phyloP scores from a whole-genome alignment of 2,797 vertebrate genomes.

The Lithobates sylvaticus region DNA sequence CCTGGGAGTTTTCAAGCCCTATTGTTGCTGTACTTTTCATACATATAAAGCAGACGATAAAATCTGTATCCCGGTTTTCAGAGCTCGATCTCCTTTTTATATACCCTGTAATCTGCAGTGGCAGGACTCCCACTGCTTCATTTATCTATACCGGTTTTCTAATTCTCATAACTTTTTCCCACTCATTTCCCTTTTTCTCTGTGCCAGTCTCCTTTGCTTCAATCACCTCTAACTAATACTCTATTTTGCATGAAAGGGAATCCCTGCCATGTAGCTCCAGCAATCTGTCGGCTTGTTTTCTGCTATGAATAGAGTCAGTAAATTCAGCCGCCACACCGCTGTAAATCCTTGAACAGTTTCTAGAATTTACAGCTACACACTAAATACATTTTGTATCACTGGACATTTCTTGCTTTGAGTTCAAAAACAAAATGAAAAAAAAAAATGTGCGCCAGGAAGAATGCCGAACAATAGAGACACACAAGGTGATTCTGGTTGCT shows the following conservation, averaged over 20 bases:
- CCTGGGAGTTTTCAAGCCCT: constrained; percentile 23
- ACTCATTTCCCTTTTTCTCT: constrained; percentile 33
- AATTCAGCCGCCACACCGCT: constrained; percentile 48
- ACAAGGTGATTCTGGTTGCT: not conserved
- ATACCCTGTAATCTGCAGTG: constrained; percentile 45
- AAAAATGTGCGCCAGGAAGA: not conserved
- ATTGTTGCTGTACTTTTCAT: constrained; percentile 40
- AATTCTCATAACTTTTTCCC: constrained; percentile 54
- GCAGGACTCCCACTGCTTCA: constrained; percentile 46
- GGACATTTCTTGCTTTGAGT: constrained; percentile 38
- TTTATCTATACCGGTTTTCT: constrained; percentile 47
- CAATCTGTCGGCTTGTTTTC: constrained; percentile 58
- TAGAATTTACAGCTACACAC: constrained; percentile 40
- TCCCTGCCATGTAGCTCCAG: constrained; percentile 57
- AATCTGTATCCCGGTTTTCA: constrained; percentile 37
- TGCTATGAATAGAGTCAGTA: constrained; percentile 55
- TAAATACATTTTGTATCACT: constrained; percentile 42
- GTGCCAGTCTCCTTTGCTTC: constrained; percentile 54
- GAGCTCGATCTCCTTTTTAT: constrained; percentile 32
- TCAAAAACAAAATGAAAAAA: not conserved
- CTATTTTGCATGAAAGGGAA: constrained; percentile 59
- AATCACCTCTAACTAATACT: constrained; percentile 60
- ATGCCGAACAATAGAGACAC: not conserved
- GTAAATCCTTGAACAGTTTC: constrained; percentile 46
- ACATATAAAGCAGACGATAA: constrained; percentile 5